These are phyloP conservation scores for Hydrotaea cyrtoneurina DNA, from an alignment of 2,888 invertebrate species.

Conservation along the genomic window DNA sequence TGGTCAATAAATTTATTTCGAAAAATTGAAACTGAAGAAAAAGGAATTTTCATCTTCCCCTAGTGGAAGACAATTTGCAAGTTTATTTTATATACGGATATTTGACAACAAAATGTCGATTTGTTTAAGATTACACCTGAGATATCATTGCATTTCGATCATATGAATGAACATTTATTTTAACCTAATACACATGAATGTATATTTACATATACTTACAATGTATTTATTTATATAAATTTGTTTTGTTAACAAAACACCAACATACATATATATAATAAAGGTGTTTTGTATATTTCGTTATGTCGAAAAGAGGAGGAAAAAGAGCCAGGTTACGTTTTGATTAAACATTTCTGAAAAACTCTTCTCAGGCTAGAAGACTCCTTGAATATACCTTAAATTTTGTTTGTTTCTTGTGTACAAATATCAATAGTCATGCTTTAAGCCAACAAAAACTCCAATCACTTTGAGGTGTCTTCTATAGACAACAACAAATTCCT, in stretches of 20 bases:
- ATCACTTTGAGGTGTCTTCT: too few species aligned
- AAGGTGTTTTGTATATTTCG: constrained; percentile 42
- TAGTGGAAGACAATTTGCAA: too few species aligned
- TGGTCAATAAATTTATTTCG: too few species aligned
- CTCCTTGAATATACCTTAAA: too few species aligned
- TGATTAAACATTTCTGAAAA: not conserved
- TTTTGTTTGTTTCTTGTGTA: too few species aligned
- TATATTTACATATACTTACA: constrained; percentile 21
- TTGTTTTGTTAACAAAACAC: constrained; percentile 48
- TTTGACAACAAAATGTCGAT: too few species aligned
- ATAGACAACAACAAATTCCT: too few species aligned
- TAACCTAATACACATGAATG: constrained; percentile 31
- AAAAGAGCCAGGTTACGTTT: constrained; percentile 46
- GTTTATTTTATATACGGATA: too few species aligned
- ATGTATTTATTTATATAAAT: constrained; percentile 11
- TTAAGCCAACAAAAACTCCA: too few species aligned
- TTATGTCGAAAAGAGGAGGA: constrained; percentile 3
- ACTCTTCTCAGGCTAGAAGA: not conserved
- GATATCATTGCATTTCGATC: constrained; percentile 3
- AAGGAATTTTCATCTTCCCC: too few species aligned
- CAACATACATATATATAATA: constrained; percentile 52
- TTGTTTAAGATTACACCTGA: not conserved
- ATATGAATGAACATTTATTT: constrained; percentile 57
- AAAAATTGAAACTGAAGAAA: too few species aligned
- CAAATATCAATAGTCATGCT: too few species aligned